Base-by-base conservation (phyloP, 2,888 invertebrate species). In the Itoplectis maculator region DNA sequence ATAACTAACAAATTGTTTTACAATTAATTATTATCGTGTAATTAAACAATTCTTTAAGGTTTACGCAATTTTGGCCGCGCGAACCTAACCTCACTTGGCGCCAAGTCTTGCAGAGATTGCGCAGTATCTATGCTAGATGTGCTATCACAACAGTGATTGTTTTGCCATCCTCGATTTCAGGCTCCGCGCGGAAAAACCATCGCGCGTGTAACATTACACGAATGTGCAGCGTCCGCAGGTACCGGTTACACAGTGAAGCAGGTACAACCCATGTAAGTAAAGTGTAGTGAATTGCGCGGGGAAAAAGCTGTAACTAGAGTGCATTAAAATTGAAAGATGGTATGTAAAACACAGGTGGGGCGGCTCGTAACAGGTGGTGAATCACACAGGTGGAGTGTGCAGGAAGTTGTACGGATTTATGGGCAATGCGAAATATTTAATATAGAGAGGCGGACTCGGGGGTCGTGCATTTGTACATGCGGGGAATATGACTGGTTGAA, bases 81-180 rank as follows among this genome's bases (percentile, higher is more conserved):
- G 47, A 45, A 45, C 13, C 45, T 45, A 45, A 45, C 45, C 45
- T 45, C 45, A 45, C n/a, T n/a, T n/a, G n/a, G n/a, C n/a, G n/a
- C n/a, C n/a, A n/a, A n/a, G n/a, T n/a, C n/a, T n/a, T n/a, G n/a
- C n/a, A n/a, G n/a, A n/a, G n/a, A n/a, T n/a, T n/a, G n/a, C n/a
- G n/a, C n/a, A n/a, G n/a, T n/a, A n/a, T n/a, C n/a, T n/a, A n/a
- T n/a, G n/a, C n/a, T n/a, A n/a, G n/a, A n/a, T n/a, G n/a, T n/a
- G n/a, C n/a, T n/a, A n/a, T n/a, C n/a, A n/a, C n/a, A n/a, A n/a
- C n/a, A n/a, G n/a, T n/a, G n/a, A n/a, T n/a, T n/a, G n/a, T n/a
- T n/a, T n/a, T n/a, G n/a, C n/a, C n/a, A n/a, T n/a, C n/a, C n/a
- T n/a, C n/a, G n/a, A n/a, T n/a, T n/a, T n/a, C n/a, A n/a, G n/a